Conservation (phyloP, 2,113 vertebrate species). For the Phalacrocorax aristotelis region DNA sequence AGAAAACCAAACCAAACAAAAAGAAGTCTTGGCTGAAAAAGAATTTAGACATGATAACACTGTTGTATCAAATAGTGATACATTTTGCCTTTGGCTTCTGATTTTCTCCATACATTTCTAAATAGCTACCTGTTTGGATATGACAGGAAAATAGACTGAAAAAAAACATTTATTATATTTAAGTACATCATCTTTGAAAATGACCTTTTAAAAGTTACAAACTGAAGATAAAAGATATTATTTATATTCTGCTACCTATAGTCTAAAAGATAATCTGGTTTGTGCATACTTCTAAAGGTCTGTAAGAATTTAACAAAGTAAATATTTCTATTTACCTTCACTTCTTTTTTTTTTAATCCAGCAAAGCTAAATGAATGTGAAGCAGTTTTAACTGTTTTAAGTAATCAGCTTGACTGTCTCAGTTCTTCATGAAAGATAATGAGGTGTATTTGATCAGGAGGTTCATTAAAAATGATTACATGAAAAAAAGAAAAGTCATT, state of each 20-base stretch:
- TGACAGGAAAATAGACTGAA: neutral
- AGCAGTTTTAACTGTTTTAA: constrained; percentile 25
- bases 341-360: neutral
- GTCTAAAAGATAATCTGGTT: neutral
- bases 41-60: neutral
- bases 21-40: neutral
- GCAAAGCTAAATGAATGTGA: constrained; percentile 30
- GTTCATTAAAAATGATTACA: constrained; percentile 52
- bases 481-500: neutral
- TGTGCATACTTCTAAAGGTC: neutral
- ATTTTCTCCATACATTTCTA: neutral
- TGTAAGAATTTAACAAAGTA: neutral
- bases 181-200: neutral
- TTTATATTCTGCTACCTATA: neutral
- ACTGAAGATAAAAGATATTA: neutral
- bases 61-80: neutral
- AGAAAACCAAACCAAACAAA: neutral
- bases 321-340: constrained; percentile 22
- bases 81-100: neutral
- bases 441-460: constrained; percentile 46
- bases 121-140: neutral
- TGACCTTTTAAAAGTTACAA: neutral
- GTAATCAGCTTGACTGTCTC: constrained; percentile 11
- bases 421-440: constrained; percentile 43
- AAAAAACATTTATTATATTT: neutral